Base-by-base conservation (phyloP, 2,113 vertebrate genomes). In the Falcunculus frontatus region DNA sequence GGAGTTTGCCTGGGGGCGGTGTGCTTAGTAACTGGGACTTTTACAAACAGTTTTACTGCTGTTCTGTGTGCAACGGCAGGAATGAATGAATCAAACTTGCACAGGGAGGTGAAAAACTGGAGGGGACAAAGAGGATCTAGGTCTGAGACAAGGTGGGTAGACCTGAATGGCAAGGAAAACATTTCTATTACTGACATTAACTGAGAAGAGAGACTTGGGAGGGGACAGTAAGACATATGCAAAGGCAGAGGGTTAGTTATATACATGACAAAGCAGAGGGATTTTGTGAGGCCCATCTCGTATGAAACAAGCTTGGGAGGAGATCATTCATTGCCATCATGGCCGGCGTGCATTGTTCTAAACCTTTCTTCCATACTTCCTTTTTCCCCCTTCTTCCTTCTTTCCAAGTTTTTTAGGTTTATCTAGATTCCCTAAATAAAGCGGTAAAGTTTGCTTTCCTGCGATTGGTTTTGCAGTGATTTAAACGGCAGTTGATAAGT, bases 261-360 rank as follows among this genome's bases (percentile, higher is more conserved):
- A 32, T 29, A 53, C 5, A 7, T 37, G 15, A 84, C 41, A 74
- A 77, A 65, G 16, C 42, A 77, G 32, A 57, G 6, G 55, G 35
- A 62, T 65, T 76, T 80, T 81, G 6, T 52, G 37, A 86, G 49
- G 42, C 11, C 19, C 7, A 4, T 56, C 12, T 92, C 26, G 27
- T 33, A 20, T 41, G 29, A 69, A 89, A 62, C 12, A 69, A 79
- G 13, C 35, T 9, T 44, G 33, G 8, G 19, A 56, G 14, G n/a
- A 64, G 30, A 25, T 35, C 1, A 23, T 60, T 89, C 27, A 3
- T 70, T 75, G 35, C 19, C 19, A n/a, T 33, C 0, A 0, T 57
- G 33, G 32, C 16, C 4, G 5, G 29, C 1, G 1, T 68, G 14
- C 25, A 50, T 49, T 18, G 8, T 52, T 90, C 41, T 76, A 41